Percentiles rank a stretch among this genome's conserved stretches.
Evolutionary conservation across 2,113 vertebrate species (phyloP).

Genomic region (Carassius gibelio): DNA sequence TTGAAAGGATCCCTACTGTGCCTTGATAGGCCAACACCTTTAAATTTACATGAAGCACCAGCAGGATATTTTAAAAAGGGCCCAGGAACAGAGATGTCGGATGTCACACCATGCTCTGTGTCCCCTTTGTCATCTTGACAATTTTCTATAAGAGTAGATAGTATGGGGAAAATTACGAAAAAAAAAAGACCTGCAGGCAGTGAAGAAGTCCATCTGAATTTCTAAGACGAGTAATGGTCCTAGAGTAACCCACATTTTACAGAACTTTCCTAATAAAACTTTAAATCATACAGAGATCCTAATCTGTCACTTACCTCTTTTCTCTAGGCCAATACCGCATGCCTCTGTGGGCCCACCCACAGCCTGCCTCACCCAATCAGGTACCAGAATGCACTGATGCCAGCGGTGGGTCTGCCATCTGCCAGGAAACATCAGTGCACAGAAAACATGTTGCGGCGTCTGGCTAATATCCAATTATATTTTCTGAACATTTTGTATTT

Average conservation of each 20-base stretch:
- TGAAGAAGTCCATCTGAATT: neutral
- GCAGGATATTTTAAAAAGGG: constrained; percentile 32
- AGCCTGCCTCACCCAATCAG: constrained; percentile 72
- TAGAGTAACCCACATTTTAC: neutral
- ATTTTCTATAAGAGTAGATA: neutral
- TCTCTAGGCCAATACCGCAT: constrained; percentile 81
- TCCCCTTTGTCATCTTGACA: neutral
- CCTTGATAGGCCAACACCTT: constrained; percentile 42
- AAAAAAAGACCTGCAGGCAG: neutral
- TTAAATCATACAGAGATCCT: neutral
- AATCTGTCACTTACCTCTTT: constrained; percentile 76
- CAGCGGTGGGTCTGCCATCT: constrained; percentile 85
- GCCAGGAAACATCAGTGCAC: constrained; percentile 17
- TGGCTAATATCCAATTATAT: neutral
- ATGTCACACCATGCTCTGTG: constrained; percentile 13
- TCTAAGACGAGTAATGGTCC: neutral
- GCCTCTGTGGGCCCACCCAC: constrained; percentile 68
- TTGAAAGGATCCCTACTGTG: constrained; percentile 17
- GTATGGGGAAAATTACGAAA: neutral
- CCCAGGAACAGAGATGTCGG: neutral
- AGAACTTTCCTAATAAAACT: neutral
- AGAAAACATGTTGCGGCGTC: neutral
- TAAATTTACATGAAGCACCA: constrained; percentile 41
- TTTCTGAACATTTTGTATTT: neutral
- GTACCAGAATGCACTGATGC: constrained; percentile 80